Percentiles rank a stretch among this genome's conserved stretches.
Conservation (phyloP, 1,140 invertebrate species). For the Drosophila kanapiae region DNA sequence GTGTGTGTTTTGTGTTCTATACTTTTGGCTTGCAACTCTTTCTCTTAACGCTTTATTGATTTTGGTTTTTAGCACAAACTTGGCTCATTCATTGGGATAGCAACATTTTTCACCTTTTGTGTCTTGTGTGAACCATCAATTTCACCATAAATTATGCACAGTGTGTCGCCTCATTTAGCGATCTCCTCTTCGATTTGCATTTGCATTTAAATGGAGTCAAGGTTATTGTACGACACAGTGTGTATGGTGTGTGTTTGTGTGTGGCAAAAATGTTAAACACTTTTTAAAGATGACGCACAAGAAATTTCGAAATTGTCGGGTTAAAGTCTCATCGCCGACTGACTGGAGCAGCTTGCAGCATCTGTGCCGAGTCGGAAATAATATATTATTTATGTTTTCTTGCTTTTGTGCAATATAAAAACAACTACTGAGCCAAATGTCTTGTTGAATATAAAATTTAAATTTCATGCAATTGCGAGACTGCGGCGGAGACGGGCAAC, state of each 20-base stretch:
- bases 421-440: slow-evolving; percentile 68
- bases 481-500: slow-evolving; percentile 14
- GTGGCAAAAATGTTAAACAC: slow-evolving; percentile 14
- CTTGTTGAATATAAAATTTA: slow-evolving; percentile 79
- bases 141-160: slow-evolving; percentile 67
- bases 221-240: slow-evolving; percentile 48
- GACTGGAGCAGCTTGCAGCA: slow-evolving; percentile 34
- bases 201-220: slow-evolving; percentile 77
- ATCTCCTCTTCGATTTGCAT: slow-evolving; percentile 49
- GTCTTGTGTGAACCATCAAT: slow-evolving; percentile 20
- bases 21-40: not conserved
- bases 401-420: slow-evolving; percentile 57
- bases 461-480: slow-evolving; percentile 70
- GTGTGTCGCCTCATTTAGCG: slow-evolving; percentile 37
- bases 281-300: slow-evolving; percentile 58
- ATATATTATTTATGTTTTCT: slow-evolving; percentile 70
- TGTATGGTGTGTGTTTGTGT: not conserved
- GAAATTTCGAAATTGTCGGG: slow-evolving; percentile 44
- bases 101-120: slow-evolving; percentile 17
- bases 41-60: slow-evolving; percentile 5
- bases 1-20: slow-evolving; percentile 23
- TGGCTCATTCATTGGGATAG: slow-evolving; percentile 17
- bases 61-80: slow-evolving; percentile 25
- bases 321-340: too few species aligned
- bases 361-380: slow-evolving; percentile 47